Evolutionary conservation across 2,113 vertebrate species (phyloP), one percentile per base, ranked within the genome.

Genomic region (Colistium nudipinnis): DNA sequence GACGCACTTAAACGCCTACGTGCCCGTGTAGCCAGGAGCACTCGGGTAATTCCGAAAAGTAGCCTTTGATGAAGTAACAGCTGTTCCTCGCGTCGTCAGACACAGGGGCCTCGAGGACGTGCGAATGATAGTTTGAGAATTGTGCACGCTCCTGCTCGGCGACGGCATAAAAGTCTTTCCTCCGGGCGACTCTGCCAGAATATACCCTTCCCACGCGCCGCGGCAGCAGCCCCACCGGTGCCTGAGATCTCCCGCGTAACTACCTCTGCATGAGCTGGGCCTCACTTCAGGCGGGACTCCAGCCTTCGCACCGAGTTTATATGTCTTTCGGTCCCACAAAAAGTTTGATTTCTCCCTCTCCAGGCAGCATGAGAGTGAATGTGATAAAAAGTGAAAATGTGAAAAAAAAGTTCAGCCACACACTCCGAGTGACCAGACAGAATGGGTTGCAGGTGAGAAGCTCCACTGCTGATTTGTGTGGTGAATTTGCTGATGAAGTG

Each of bases 171-270:
- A 78, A 82, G 51, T 45, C 12, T 56, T 59, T 71, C 85, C 51
- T 74, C 4, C 1, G 66, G 88, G 76, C 43, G 71, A 67, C 48
- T 77, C 80, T 62, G 78, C 80, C 81, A 63, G 68, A 70, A 45
- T 64, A 76, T 56, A 22, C 25, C 36, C 57, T 20, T 69, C 71
- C 51, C 43, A 62, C 62, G 0, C 17, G 4, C 60, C 14, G 2
- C 48, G 27, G 51, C 25, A 73, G 59, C 31, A 65, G 39, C 64
- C 55, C 71, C 76, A 79, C 31, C n/a, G 12, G 72, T 55, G 12
- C 53, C 11, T 3, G 66, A 41, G 27, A 71, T 67, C 70, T 65
- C 45, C 48, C 57, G 16, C 41, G 1, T 30, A 39, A 36, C 35
- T 61, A 39, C 44, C 62, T 65, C 52, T 68, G 36, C 13, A 0